These are phyloP conservation scores for Cotesia glomerata DNA, from an alignment of 1,140 invertebrate genomes.

Conservation along the genomic window DNA sequence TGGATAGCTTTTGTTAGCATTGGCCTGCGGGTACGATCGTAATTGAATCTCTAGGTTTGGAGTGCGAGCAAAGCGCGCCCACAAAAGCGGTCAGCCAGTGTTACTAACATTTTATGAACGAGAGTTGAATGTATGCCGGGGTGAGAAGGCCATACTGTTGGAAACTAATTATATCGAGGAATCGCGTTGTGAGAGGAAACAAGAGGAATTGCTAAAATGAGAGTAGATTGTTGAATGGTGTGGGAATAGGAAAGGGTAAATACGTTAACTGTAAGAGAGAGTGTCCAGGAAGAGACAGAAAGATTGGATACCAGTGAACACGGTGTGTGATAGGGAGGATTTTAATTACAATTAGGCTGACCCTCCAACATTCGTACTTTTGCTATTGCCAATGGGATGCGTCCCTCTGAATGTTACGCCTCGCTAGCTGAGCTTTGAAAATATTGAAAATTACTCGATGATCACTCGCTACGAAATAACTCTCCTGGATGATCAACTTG, in stretches of 20 bases:
- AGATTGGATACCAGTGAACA: not conserved
- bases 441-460: slow-evolving; percentile 31
- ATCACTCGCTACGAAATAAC: slow-evolving; percentile 10
- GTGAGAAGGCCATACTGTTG: slow-evolving; percentile 18
- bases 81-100: slow-evolving; percentile 44
- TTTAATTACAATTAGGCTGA: slow-evolving; percentile 46
- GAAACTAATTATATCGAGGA: slow-evolving; percentile 50
- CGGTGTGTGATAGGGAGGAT: slow-evolving; percentile 32
- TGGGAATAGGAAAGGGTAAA: not conserved
- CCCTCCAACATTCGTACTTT: not conserved
- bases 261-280: slow-evolving; percentile 9
- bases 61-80: slow-evolving; percentile 39
- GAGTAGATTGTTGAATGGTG: too few relatives aligned
- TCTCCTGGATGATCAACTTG: slow-evolving; percentile 18
- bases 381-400: not conserved
- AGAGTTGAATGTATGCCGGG: slow-evolving; percentile 29
- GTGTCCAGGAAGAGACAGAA: slow-evolving; percentile 13
- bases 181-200: slow-evolving; percentile 15
- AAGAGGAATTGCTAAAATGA: slow-evolving; percentile 2
- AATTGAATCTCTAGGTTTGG: slow-evolving; percentile 48
- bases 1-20: slow-evolving; percentile 35
- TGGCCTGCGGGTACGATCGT: slow-evolving; percentile 40
- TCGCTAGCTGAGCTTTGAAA: slow-evolving; percentile 5
- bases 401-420: slow-evolving; percentile 20
- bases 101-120: slow-evolving; percentile 44